A percentile compares a stretch with the other conserved stretches of the same genome.
Evolutionary conservation across 2,113 vertebrate species (phyloP).

Genomic region (Pygoscelis antarcticus): DNA sequence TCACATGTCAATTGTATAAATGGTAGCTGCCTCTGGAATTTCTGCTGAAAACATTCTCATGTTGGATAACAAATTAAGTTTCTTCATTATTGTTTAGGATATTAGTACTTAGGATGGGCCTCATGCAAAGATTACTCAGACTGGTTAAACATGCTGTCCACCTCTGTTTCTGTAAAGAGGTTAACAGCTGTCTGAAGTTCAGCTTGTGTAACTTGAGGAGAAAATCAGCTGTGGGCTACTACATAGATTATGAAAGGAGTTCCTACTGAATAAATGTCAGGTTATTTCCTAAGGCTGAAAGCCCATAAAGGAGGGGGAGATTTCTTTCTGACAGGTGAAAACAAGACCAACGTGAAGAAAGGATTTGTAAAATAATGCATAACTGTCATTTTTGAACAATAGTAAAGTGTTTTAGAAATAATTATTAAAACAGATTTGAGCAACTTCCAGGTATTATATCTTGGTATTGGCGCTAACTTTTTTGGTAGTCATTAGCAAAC

Average conservation of each 20-base stretch:
- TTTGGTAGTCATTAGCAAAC: background rate
- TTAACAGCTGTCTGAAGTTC: background rate
- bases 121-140: background rate
- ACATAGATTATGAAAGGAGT: background rate
- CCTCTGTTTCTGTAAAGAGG: background rate
- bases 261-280: background rate
- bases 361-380: background rate
- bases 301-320: background rate
- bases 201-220: background rate
- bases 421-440: background rate
- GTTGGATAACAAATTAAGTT: background rate
- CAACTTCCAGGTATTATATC: background rate
- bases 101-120: background rate
- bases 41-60: background rate
- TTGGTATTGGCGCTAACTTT: background rate
- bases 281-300: background rate
- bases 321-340: background rate
- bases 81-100: background rate
- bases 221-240: background rate
- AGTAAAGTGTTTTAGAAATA: background rate
- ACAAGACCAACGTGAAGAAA: background rate
- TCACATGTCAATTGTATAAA: background rate
- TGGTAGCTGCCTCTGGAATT: background rate
- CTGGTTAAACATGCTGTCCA: background rate
- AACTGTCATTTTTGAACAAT: background rate